These are phyloP conservation scores for Pteropus alecto DNA, from an alignment of 2,113 vertebrate species.

Conservation along the genomic window DNA sequence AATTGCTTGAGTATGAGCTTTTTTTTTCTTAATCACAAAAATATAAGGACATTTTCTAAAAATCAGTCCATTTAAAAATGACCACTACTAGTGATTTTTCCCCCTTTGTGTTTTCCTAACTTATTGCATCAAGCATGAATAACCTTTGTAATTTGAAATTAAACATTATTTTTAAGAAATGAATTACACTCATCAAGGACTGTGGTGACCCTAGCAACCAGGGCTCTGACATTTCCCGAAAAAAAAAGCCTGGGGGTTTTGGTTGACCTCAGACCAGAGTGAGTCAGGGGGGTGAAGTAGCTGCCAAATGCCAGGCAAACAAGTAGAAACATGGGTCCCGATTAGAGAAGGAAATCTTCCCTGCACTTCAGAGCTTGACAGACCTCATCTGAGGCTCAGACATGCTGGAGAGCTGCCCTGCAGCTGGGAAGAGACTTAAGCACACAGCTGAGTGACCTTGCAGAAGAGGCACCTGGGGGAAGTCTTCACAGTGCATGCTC, in stretches of 20 bases:
- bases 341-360: not conserved
- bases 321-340: not conserved
- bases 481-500: not conserved
- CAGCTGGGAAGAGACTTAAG: not conserved
- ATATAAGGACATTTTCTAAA: not conserved
- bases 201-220: not conserved
- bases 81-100: slow-evolving; percentile 10
- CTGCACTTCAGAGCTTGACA: not conserved
- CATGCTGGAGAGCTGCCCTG: not conserved
- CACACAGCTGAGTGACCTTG: not conserved
- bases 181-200: not conserved
- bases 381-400: not conserved
- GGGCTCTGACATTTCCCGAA: slow-evolving; percentile 59
- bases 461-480: not conserved
- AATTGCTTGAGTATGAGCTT: not conserved
- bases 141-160: slow-evolving; percentile 16
- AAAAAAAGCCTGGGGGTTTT: slow-evolving; percentile 62
- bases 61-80: not conserved
- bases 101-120: not conserved
- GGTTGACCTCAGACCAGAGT: slow-evolving; percentile 58
- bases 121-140: not conserved
- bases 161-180: slow-evolving; percentile 55
- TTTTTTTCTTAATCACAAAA: not conserved
- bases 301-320: slow-evolving; percentile 21
- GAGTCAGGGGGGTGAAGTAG: slow-evolving; percentile 53